phyloP scores from a whole-genome alignment of 2,797 vertebrate genomes.

The Simalia tracyae region DNA sequence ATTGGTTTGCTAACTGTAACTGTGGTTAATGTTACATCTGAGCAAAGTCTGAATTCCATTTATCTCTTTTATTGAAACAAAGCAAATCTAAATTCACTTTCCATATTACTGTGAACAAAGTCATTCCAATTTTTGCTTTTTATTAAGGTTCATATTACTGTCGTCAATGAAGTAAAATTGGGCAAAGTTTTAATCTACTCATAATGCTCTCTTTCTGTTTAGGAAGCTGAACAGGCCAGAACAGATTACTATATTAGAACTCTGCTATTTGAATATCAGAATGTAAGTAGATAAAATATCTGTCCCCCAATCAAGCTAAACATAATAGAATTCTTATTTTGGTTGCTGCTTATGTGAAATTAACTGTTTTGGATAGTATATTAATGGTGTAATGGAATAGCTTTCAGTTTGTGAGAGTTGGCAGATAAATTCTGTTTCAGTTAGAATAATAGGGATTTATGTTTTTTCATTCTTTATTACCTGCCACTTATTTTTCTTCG shows the following conservation, averaged over 20 bases:
- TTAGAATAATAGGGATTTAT: not conserved
- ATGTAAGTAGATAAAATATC: conserved; percentile 76
- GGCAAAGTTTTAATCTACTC: conserved; percentile 13
- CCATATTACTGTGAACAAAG: not conserved
- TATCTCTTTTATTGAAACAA: not conserved
- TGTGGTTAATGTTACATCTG: not conserved
- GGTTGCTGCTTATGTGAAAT: not conserved
- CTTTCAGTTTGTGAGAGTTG: not conserved
- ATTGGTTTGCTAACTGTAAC: not conserved
- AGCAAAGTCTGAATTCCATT: not conserved
- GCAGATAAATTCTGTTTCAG: not conserved
- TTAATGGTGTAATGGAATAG: not conserved
- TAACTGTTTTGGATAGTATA: not conserved
- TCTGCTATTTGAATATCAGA: conserved; percentile 86
- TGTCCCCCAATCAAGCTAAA: not conserved
- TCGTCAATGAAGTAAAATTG: not conserved
- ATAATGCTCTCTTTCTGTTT: conserved; percentile 59
- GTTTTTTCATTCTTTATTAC: not conserved
- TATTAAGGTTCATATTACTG: not conserved
- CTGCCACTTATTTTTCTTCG: not conserved
- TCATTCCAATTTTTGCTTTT: not conserved
- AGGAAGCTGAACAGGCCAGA: conserved; percentile 92
- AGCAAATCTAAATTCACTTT: not conserved
- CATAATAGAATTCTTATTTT: too few relatives aligned
- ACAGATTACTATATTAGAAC: conserved; percentile 93